phyloP scores from a whole-genome alignment of 2,888 invertebrate species.

The Brachyopa scutellaris region DNA sequence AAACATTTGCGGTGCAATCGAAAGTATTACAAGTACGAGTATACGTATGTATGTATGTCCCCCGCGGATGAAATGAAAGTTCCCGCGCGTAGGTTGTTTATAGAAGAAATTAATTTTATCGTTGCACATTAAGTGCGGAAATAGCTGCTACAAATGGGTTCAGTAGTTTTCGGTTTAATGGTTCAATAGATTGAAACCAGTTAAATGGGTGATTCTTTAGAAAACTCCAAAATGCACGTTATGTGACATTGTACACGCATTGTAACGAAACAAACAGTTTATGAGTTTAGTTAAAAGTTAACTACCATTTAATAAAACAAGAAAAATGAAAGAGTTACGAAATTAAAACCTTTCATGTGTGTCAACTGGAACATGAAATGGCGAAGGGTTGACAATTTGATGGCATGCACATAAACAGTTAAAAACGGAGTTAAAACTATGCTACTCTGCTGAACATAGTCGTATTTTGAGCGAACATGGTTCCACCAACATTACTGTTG shows the following conservation, averaged over 20 bases:
- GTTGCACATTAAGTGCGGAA: constrained; percentile 58
- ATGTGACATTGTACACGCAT: neutral
- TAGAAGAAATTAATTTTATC: constrained; percentile 58
- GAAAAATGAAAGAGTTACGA: neutral
- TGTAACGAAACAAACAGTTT: neutral
- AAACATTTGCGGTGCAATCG: constrained; percentile 62
- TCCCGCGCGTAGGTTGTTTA: constrained; percentile 18
- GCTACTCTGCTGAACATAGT: too few relatives aligned
- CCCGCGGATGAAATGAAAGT: neutral
- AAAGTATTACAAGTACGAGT: constrained; percentile 29
- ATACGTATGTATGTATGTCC: constrained; percentile 24
- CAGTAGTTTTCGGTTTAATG: constrained; percentile 56
- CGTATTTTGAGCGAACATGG: too few relatives aligned
- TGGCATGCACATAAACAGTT: too few relatives aligned
- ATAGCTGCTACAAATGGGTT: constrained; percentile 42
- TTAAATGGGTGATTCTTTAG: constrained; percentile 31
- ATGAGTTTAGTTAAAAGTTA: constrained; percentile 10
- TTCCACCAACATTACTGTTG: too few relatives aligned
- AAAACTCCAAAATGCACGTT: neutral
- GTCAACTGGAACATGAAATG: neutral
- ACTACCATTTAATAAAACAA: too few relatives aligned
- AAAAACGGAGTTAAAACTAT: too few relatives aligned
- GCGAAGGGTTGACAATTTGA: too few relatives aligned
- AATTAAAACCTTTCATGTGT: neutral
- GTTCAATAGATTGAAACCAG: constrained; percentile 38